Evolutionary conservation across 2,888 invertebrate genomes (phyloP), one percentile per base, ranked within the genome.

Genomic region (Trisateles emortualis): DNA sequence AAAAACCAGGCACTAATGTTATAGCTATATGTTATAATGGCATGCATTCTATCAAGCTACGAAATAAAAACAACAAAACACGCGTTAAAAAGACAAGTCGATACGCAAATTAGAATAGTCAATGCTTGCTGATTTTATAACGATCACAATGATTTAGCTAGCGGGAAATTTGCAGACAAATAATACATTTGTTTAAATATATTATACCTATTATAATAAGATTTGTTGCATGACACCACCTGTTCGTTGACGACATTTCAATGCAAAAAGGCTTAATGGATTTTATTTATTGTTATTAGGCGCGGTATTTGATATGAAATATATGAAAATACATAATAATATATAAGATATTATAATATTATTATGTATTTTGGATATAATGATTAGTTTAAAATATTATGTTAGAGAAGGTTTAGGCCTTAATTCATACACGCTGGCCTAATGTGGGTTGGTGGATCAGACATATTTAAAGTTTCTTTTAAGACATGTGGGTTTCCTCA

Each of bases 141-240:
- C 51, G 56, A 48, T 49, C 32, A 38, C 41, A 29, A 53, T 60
- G 57, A 55, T 57, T 60, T 68, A 44, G 42, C 33, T 26, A 9
- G 43, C 42, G 41, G 40, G 17, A 42, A 42, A 52, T 36, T 41
- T 46, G 16, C 22, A 35, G 30, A 50, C 30, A 26, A 49, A n/a
- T 42, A 38, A 36, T 48, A 45, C 24, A n/a, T 41, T 36, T 41
- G 10, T 45, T 55, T 51, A 19, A 38, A 44, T 54, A 53, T 56
- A 55, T 58, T 52, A 55, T 58, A 56, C 43, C 45, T 47, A 42
- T 19, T 43, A 48, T 43, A 14, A 30, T 14, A 33, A 48, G 38
- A 36, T 44, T 48, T 54, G 44, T 49, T 30, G 17, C 19, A 44
- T 16, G 40, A 39, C 30, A 47, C 36, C 52, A 52, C 35, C 36